These are phyloP conservation scores for Calypte anna DNA, from an alignment of 2,113 vertebrate genomes.

Conservation along the genomic window DNA sequence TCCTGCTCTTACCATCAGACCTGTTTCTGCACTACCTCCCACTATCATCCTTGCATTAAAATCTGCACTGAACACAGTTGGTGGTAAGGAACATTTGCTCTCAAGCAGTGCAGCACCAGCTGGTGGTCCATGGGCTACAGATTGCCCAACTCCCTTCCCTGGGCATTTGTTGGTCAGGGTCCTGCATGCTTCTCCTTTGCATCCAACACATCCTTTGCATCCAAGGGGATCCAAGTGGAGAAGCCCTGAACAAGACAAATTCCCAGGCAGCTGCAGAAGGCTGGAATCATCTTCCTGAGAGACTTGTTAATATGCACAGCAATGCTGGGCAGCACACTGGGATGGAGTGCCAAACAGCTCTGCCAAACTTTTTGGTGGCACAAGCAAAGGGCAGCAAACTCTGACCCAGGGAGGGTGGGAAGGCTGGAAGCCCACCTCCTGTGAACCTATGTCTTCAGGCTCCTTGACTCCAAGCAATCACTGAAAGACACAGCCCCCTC, in stretches of 20 bases:
- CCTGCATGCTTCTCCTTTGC: not conserved
- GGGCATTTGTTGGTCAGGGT: not conserved
- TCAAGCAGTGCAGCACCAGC: not conserved
- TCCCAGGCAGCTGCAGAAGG: not conserved
- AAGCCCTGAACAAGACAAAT: not conserved
- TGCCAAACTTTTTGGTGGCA: not conserved
- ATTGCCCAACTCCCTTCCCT: accelerated
- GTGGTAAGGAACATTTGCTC: not conserved
- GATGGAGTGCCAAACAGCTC: not conserved
- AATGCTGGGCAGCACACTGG: not conserved
- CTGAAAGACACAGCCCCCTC: conserved; percentile 40
- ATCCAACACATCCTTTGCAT: not conserved
- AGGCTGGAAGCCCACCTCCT: not conserved
- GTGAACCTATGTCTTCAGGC: not conserved
- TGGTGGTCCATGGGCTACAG: not conserved
- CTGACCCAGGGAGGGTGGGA: not conserved
- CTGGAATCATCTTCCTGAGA: not conserved
- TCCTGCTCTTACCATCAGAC: not conserved
- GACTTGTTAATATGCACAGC: conserved; percentile 7
- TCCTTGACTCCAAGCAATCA: not conserved
- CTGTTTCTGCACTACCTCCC: conserved; percentile 8
- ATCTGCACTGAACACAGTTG: not conserved
- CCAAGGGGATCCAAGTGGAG: not conserved
- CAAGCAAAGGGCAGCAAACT: not conserved
- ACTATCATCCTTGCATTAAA: not conserved